phyloP scores from a whole-genome alignment of 2,888 invertebrate genomes.

The Ormyrus pomaceus region DNA sequence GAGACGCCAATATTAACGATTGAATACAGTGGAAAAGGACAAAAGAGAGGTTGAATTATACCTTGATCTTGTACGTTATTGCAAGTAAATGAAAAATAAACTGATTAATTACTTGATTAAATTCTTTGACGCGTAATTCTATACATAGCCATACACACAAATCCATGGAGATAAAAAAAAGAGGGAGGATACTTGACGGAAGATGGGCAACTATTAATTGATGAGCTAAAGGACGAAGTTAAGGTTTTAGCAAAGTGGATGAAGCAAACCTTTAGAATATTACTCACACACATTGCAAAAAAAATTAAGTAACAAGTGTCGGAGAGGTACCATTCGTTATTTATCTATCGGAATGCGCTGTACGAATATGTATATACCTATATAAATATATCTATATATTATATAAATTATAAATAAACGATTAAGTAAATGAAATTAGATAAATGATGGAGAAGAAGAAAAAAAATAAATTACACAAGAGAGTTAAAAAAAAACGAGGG shows the following conservation, averaged over 20 bases:
- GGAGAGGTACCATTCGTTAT: slow-evolving; percentile 52
- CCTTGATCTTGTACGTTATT: slow-evolving; percentile 47
- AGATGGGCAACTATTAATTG: slow-evolving; percentile 6
- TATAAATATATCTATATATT: slow-evolving; percentile 58
- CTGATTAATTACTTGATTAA: slow-evolving; percentile 50
- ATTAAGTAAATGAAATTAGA: slow-evolving; percentile 46
- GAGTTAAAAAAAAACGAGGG: slow-evolving; percentile 10
- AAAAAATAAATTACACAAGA: slow-evolving; percentile 20
- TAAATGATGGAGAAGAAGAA: slow-evolving; percentile 23
- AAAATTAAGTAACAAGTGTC: slow-evolving; percentile 1
- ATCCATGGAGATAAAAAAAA: slow-evolving; percentile 30
- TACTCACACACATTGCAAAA: neutral
- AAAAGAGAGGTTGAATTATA: slow-evolving; percentile 11
- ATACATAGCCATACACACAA: slow-evolving; percentile 34
- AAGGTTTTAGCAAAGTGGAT: neutral
- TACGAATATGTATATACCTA: slow-evolving; percentile 59
- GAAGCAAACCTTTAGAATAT: slow-evolving; percentile 15
- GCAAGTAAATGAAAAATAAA: slow-evolving; percentile 50
- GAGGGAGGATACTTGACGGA: neutral
- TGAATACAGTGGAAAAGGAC: neutral
- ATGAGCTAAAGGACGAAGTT: neutral
- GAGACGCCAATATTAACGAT: neutral
- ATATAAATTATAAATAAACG: slow-evolving; percentile 54
- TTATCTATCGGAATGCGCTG: slow-evolving; percentile 54
- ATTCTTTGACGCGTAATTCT: slow-evolving; percentile 53